Percentiles rank a stretch among this genome's conserved stretches.
phyloP scores from a whole-genome alignment of 2,113 vertebrate genomes.

The Prunella himalayana region DNA sequence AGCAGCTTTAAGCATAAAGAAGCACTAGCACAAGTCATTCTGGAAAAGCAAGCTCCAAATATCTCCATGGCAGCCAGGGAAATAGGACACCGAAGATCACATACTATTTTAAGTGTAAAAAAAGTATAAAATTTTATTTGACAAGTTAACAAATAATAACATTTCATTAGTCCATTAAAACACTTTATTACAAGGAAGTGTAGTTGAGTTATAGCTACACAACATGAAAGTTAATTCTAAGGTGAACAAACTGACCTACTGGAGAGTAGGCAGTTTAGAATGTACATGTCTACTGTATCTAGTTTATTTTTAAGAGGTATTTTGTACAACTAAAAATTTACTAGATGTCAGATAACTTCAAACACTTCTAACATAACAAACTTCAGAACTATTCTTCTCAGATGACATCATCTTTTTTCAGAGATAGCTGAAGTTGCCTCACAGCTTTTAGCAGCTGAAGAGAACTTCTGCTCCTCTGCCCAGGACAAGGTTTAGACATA shows the following conservation, averaged over 20 bases:
- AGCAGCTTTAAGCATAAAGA: neutral
- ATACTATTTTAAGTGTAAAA: neutral
- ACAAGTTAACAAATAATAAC: neutral
- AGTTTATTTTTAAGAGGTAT: neutral
- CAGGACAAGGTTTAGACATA: constrained; percentile 25
- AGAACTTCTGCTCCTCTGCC: constrained; percentile 60
- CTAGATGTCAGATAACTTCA: neutral
- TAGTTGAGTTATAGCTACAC: neutral
- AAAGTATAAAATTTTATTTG: neutral
- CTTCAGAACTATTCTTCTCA: constrained; percentile 78
- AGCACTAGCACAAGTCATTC: neutral
- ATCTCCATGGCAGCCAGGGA: neutral
- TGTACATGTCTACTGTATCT: neutral
- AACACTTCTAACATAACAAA: neutral
- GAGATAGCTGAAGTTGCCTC: constrained; percentile 77
- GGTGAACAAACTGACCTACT: neutral
- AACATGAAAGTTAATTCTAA: neutral
- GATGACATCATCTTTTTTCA: constrained; percentile 77
- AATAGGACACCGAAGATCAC: neutral
- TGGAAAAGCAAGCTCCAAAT: neutral
- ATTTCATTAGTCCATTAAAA: neutral
- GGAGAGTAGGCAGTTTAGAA: neutral
- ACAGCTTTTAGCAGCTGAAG: constrained; percentile 77
- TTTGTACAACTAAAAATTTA: neutral
- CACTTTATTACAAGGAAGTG: neutral